A percentile compares a stretch with the other conserved stretches of the same genome.
Evolutionary conservation across 2,113 vertebrate species (phyloP).

Genomic region (Romanogobio albipinnatus): DNA sequence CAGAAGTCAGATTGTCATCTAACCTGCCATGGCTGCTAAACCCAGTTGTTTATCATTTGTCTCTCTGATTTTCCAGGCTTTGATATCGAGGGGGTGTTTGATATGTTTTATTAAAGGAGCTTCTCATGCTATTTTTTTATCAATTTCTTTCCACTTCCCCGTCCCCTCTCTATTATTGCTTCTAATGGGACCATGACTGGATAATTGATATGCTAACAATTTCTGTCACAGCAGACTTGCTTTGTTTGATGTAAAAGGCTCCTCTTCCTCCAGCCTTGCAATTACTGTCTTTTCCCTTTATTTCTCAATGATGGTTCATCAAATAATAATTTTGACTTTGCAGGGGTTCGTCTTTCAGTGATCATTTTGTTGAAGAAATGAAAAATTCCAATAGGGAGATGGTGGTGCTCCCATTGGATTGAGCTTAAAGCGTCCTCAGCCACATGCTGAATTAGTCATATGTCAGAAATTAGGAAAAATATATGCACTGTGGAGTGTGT

Average conservation of each 20-base stretch:
- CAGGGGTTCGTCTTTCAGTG: neutral
- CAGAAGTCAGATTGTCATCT: neutral
- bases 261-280: neutral
- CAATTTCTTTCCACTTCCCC: neutral
- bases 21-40: neutral
- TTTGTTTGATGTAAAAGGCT: slow-evolving; percentile 21
- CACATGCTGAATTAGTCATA: neutral
- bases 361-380: neutral
- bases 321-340: neutral
- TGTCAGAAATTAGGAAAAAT: too few species aligned
- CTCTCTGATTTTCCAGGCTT: neutral
- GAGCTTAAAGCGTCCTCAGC: neutral
- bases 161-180: neutral
- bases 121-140: slow-evolving; percentile 8
- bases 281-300: neutral
- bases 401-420: neutral
- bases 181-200: slow-evolving; percentile 21
- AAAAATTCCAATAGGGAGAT: neutral
- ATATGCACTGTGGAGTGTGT: too few species aligned
- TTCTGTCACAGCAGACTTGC: neutral
- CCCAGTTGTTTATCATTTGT: neutral
- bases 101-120: neutral
- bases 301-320: neutral
- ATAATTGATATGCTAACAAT: slow-evolving; percentile 6
- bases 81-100: neutral